Base-by-base conservation (phyloP, 2,113 vertebrate genomes). In the Chitala chitala region DNA sequence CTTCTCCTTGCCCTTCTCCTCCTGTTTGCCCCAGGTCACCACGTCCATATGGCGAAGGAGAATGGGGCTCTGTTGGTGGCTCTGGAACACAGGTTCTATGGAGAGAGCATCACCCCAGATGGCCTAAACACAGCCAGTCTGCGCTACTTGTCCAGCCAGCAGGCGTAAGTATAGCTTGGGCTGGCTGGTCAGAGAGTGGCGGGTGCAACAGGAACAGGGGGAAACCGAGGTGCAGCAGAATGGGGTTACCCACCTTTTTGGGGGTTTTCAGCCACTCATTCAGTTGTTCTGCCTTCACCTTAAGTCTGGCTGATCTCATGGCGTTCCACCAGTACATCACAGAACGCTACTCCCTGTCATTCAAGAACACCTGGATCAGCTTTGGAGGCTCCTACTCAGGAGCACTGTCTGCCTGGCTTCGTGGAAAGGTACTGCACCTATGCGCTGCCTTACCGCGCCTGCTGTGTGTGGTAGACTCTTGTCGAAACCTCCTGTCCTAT, bases 11-110 rank as follows among this genome's bases (percentile, higher is more conserved):
- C 29, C 36, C 38, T 22, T 4, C 8, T 20, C 26, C 26, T 42
- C 13, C 17, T 9, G 13, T n/a, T 44, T 3, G 17, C 24, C 1
- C 61, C 69, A 95, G 93, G 94, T 31, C 92, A 94, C 66, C 92
- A 93, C 9, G 90, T 90, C 46, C 80, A 86, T 10, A 84, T 95
- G 87, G 93, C 94, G 1, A 70, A 87, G 54, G 78, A 86, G 29
- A 86, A 88, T 3, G 76, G 84, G 0, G 94, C 93, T 1, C 85
- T 95, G 73, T 75, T 94, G 15, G 82, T 95, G 44, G 82, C 92
- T 26, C 78, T 94, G 59, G 94, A 95, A 64, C 94, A 94, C 66
- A 90, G 94, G 44, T 95, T 92, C 84, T 94, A 95, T n/a, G 94
- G 94, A 0, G 72, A 86, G 53, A 95, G 94, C 80, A 66, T 93